Evolutionary conservation across 2,113 vertebrate genomes (phyloP).

Genomic region (Cnemophilus loriae): DNA sequence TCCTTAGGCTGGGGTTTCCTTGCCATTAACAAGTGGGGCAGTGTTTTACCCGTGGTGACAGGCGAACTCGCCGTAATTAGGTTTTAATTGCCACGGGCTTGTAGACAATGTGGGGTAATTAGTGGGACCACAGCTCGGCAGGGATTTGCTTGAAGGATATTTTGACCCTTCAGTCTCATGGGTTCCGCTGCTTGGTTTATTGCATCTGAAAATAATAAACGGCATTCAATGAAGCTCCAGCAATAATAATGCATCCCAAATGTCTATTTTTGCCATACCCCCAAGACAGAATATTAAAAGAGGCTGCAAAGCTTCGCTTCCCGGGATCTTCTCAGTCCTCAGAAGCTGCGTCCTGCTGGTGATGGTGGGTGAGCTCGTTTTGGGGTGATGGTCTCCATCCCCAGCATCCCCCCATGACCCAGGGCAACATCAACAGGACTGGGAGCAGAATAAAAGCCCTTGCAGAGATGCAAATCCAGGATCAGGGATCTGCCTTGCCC

Average conservation of each 20-base stretch:
- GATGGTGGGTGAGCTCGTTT: background rate
- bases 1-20: background rate
- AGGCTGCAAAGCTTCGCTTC: background rate
- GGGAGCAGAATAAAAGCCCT: background rate
- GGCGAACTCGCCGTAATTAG: background rate
- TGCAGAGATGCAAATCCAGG: background rate
- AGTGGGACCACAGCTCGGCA: background rate
- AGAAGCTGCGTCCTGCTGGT: background rate
- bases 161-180: background rate
- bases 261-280: background rate
- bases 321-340: background rate
- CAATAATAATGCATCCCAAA: background rate
- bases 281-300: background rate
- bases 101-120: background rate
- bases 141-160: background rate
- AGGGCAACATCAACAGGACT: background rate
- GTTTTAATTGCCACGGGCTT: background rate
- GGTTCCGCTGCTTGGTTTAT: background rate
- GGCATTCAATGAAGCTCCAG: background rate
- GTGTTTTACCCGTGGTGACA: background rate
- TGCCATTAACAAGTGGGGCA: background rate
- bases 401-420: background rate
- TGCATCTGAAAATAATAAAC: constrained; percentile 6
- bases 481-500: background rate
- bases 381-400: background rate